A percentile compares a stretch with the other conserved stretches of the same genome.
Evolutionary conservation across 2,797 vertebrate genomes (phyloP).

Genomic region (Rhyacichthys aspro): DNA sequence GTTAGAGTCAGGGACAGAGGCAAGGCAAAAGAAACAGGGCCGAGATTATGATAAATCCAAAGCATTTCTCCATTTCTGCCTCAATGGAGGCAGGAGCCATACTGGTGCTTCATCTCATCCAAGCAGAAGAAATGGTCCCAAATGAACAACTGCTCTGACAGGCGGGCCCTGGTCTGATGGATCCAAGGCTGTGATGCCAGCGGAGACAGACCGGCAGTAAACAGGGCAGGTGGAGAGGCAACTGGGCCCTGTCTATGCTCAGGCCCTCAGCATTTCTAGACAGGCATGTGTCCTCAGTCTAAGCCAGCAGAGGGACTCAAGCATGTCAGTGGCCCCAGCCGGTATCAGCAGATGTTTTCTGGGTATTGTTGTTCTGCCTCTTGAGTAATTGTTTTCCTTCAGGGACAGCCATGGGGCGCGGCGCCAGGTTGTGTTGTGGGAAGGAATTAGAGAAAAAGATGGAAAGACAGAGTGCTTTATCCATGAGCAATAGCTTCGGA

Average conservation of each 20-base stretch:
- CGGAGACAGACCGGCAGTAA: background rate
- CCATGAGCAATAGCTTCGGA: constrained; percentile 36
- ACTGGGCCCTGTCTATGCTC: constrained; percentile 35
- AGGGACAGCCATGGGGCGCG: constrained; percentile 66
- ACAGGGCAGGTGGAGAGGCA: constrained; percentile 60
- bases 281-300: constrained; percentile 60
- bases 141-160: constrained; percentile 76
- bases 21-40: constrained; percentile 19
- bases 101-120: constrained; percentile 57
- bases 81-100: constrained; percentile 41
- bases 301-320: constrained; percentile 67
- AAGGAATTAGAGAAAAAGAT: constrained; percentile 56
- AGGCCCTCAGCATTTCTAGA: constrained; percentile 50
- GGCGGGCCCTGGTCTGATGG: constrained; percentile 76
- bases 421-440: constrained; percentile 73
- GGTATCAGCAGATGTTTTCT: constrained; percentile 78
- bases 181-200: constrained; percentile 51
- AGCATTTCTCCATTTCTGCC: too few relatives aligned
- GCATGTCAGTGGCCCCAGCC: constrained; percentile 61
- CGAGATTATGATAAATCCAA: too few relatives aligned
- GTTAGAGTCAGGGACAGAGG: too few relatives aligned
- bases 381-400: constrained; percentile 77
- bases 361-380: constrained; percentile 76
- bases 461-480: constrained; percentile 54
- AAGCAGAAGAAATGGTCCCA: constrained; percentile 62